phyloP scores from a whole-genome alignment of 2,113 vertebrate genomes.

The Otolemur garnettii region DNA sequence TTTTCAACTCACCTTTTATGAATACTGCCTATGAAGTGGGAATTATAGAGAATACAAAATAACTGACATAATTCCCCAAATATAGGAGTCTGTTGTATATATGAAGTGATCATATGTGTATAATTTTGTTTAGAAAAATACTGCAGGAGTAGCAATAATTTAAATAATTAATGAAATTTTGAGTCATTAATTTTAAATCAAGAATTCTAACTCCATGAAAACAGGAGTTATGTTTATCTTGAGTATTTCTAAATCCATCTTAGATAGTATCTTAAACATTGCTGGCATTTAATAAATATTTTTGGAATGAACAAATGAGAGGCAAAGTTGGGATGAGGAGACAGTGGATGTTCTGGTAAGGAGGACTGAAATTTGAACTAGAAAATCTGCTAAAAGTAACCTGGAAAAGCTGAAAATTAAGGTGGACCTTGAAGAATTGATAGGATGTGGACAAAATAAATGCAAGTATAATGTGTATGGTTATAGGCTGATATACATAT shows the following conservation, averaged over 20 bases:
- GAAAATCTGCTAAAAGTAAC: background rate
- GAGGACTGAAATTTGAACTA: background rate
- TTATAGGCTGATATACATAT: background rate
- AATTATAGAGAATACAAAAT: constrained; percentile 59
- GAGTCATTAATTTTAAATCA: background rate
- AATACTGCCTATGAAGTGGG: constrained; percentile 40
- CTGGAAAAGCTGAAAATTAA: constrained; percentile 24
- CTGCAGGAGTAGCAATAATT: background rate
- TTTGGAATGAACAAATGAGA: background rate
- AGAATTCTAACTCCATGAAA: background rate
- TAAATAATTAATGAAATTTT: background rate
- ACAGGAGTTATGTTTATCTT: background rate
- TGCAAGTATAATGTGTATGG: background rate
- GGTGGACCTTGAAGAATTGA: background rate
- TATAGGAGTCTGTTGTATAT: background rate
- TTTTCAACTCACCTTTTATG: constrained; percentile 74
- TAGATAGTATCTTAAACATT: background rate
- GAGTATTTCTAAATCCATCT: background rate
- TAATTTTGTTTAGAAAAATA: constrained; percentile 13
- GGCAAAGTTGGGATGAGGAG: background rate
- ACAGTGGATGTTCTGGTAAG: background rate
- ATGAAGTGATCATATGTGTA: background rate
- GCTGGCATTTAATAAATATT: background rate
- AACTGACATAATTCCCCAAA: constrained; percentile 29
- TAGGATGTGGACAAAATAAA: background rate